Percentiles rank a stretch among this genome's conserved stretches.
phyloP scores from a whole-genome alignment of 2,888 invertebrate genomes.

The Lasius fuliginosus region DNA sequence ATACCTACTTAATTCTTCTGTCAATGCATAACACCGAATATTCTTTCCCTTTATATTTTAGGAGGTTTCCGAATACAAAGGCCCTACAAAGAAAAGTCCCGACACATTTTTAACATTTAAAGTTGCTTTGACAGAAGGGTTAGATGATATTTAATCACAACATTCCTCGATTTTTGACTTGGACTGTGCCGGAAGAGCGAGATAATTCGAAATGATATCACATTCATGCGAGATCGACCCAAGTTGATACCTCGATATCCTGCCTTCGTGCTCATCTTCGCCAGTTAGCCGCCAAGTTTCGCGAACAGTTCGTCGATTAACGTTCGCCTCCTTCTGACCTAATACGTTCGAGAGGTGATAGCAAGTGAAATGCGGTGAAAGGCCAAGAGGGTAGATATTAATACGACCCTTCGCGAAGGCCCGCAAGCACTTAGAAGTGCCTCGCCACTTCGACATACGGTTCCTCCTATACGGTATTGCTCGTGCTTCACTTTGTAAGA shows the following conservation, averaged over 20 bases:
- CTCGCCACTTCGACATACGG: constrained; percentile 30
- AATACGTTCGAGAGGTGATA: constrained; percentile 45
- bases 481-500: constrained; percentile 43
- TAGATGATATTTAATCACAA: neutral
- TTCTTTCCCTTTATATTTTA: too few species aligned
- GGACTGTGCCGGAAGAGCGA: neutral
- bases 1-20: neutral
- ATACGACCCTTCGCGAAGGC: constrained; percentile 28
- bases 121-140: too few species aligned
- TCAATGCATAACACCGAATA: too few species aligned
- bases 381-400: constrained; percentile 66
- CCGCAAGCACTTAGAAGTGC: constrained; percentile 41
- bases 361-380: constrained; percentile 55
- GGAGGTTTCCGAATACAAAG: too few species aligned
- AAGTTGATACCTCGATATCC: constrained; percentile 25
- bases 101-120: too few species aligned
- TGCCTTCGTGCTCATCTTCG: constrained; percentile 28
- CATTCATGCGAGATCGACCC: constrained; percentile 1
- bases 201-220: neutral
- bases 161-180: neutral
- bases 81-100: too few species aligned
- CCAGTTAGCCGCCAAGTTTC: constrained; percentile 38
- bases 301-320: constrained; percentile 52
- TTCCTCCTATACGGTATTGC: constrained; percentile 20
- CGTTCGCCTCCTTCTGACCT: constrained; percentile 27